Base-by-base conservation (phyloP, 2,113 vertebrate genomes). In the Semnornis frantzii region DNA sequence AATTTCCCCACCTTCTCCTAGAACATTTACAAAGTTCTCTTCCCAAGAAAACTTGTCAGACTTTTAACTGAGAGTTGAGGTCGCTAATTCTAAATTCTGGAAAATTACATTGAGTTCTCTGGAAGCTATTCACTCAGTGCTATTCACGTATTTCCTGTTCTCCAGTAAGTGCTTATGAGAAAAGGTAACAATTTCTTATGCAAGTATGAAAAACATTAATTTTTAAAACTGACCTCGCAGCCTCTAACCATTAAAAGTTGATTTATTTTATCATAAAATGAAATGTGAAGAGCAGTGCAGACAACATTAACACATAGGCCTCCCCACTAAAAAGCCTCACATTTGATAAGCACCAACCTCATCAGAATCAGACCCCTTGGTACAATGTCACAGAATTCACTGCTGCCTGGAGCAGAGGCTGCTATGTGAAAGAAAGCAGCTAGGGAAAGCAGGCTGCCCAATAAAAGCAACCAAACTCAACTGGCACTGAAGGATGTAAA, bases 221-320 rank as follows among this genome's bases (percentile, higher is more conserved):
- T 48, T 18, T 18, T 48, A 48, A 48, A 48, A 48, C 18, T 48
- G 46, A 19, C 9, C 17, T 48, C 20, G 46, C 46, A 48, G 46
- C 46, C 46, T 19, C 46, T 48, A 48, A 48, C 46, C 46, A 19
- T 48, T 48, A 19, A 16, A 48, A 48, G 7, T 48, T 48, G 48
- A 48, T 46, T 46, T 46, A 46, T 46, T 46, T 46, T 46, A 46
- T 46, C 44, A 44, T 46, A 46, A 46, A 46, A 46, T 46, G 44
- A 46, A 46, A 46, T 55, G 7, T 27, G 57, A 68, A 78, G 34
- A 28, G 30, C 66, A 90, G 8, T 25, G 39, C 19, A 84, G 44
- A 30, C 14, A 50, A 9, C 39, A 15, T 24, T 28, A 42, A 52
- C 11, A 15, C 0, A 0, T 1, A 1, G 5, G 3, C 5, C 15